phyloP scores from a whole-genome alignment of 2,113 vertebrate genomes.

The Halcyon malimbica region DNA sequence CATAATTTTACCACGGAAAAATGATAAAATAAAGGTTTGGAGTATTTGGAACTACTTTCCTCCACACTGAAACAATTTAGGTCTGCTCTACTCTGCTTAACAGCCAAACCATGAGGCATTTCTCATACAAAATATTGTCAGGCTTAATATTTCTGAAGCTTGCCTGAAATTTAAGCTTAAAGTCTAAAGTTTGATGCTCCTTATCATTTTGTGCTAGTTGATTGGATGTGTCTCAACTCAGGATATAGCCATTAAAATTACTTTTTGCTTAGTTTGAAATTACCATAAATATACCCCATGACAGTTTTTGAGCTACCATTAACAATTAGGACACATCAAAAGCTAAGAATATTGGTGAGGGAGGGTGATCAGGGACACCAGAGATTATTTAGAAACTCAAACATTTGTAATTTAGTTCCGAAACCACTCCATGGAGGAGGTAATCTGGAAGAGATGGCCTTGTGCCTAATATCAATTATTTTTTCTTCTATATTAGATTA shows the following conservation, averaged over 20 bases:
- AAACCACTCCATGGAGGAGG: background rate
- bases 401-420: background rate
- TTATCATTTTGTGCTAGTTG: background rate
- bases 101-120: background rate
- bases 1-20: background rate
- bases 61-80: background rate
- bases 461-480: background rate
- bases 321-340: background rate
- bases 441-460: background rate
- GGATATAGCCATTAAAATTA: background rate
- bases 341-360: background rate
- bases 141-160: background rate
- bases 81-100: background rate
- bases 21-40: background rate
- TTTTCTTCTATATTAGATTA: background rate
- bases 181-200: background rate
- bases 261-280: background rate
- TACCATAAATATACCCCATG: background rate
- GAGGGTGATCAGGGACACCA: background rate
- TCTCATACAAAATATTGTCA: background rate
- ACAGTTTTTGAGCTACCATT: background rate
- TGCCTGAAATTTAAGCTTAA: background rate
- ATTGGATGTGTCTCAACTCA: background rate
- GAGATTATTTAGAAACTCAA: background rate
- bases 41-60: background rate